These are phyloP conservation scores for Mus pahari DNA, from an alignment of 2,113 vertebrate genomes.

Conservation along the genomic window DNA sequence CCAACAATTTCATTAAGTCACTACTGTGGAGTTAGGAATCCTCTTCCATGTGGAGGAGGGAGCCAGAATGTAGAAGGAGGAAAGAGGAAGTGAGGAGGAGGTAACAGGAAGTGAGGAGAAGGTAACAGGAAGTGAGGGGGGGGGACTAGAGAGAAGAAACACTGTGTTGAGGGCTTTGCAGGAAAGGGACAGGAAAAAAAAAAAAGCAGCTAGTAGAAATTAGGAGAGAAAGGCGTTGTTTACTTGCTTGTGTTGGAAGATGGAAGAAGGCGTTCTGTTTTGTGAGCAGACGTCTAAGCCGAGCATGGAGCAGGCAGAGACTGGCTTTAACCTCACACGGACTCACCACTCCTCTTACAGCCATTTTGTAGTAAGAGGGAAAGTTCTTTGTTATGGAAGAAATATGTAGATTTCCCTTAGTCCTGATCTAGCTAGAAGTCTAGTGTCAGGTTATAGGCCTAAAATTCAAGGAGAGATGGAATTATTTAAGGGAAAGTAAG, in stretches of 20 bases:
- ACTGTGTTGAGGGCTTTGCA: neutral
- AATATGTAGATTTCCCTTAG: neutral
- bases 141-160: neutral
- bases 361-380: neutral
- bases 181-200: neutral
- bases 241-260: neutral
- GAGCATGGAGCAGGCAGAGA: neutral
- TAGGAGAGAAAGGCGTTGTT: neutral
- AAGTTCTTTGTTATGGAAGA: neutral
- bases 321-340: neutral
- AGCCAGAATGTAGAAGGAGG: accelerated
- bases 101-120: neutral
- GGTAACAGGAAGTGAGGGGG: neutral
- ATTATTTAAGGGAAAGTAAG: neutral
- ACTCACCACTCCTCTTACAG: neutral
- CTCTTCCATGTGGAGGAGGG: neutral
- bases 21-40: neutral
- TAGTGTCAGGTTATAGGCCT: neutral
- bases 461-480: neutral
- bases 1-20: neutral
- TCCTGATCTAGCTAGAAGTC: neutral
- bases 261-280: neutral
- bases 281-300: neutral
- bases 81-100: neutral
- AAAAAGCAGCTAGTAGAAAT: neutral